Base-by-base conservation (phyloP, 1,140 invertebrate species). In the Drosophila jambulina region DNA sequence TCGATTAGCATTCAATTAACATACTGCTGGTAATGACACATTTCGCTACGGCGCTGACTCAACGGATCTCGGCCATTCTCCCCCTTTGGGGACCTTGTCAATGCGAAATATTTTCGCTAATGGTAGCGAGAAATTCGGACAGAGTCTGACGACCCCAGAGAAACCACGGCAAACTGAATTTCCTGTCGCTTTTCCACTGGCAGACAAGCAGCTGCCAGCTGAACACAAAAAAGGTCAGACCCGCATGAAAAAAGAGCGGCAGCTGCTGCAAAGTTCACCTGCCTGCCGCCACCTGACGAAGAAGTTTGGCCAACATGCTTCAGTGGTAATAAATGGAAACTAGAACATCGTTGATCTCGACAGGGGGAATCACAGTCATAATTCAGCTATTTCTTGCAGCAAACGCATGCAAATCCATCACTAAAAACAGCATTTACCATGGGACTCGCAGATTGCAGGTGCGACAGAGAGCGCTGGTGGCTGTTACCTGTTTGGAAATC, bases 401-500 rank as follows among this genome's bases (percentile, higher is more conserved):
- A 45, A 75, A 72, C 49, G 57, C 49, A 75, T 74, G 69, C 71
- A 75, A 75, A 75, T 70, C 43, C 69, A 56, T 62, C 69, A 75
- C 70, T 43, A 42, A 69, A 70, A 25, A 27, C 64, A 70, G 69
- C 69, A 70, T 49, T 72, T 65, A 70, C 36, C 32, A 23, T 23
- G 67, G 67, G 5, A 45, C 36, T 34, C 46, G 27, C n/a, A 17
- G 25, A 61, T 75, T 56, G 51, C 34, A 64, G 53, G 72, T 56
- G 59, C 4, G 42, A 21, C 48, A 48, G 62, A 43, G 68, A 43
- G 23, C 36, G 25, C 38, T 40, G 74, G 53, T 65, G 53, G 65
- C 57, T 58, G 64, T 74, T 76, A 76, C 74, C 72, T 76, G 74
- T 76, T 77, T 77, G 45, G 74, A 77, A 77, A 77, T 77, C 75